phyloP scores from a whole-genome alignment of 2,797 vertebrate species.

The Paramormyrops hopkinsi region DNA sequence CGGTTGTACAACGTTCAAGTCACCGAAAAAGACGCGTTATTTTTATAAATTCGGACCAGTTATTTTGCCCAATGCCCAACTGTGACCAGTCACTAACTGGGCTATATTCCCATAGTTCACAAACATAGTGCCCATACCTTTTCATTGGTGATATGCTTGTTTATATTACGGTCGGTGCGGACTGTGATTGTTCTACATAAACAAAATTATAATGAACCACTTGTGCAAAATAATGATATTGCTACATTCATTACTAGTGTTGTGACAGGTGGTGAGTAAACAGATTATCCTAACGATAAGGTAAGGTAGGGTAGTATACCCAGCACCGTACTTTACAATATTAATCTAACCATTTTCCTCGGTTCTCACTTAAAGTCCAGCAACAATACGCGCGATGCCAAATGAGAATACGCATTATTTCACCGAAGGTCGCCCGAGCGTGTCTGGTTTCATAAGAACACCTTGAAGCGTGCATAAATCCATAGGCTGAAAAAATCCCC shows the following conservation, averaged over 20 bases:
- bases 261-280: background rate
- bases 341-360: background rate
- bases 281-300: background rate
- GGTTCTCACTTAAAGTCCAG: background rate
- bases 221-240: background rate
- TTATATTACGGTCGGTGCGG: background rate
- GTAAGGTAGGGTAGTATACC: background rate
- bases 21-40: background rate
- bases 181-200: background rate
- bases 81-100: conserved; percentile 33
- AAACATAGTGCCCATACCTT: background rate
- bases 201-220: background rate
- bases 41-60: conserved; percentile 20
- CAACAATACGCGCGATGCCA: background rate
- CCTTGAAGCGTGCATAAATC: background rate
- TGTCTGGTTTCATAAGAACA: conserved; percentile 20
- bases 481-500: conserved; percentile 19
- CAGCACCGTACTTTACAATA: background rate
- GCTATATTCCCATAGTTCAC: conserved; percentile 30
- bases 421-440: background rate
- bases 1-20: background rate
- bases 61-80: conserved; percentile 40
- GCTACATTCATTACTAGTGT: background rate
- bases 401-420: background rate
- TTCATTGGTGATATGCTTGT: background rate